These are phyloP conservation scores for Spongia lamella DNA, from an alignment of 37 sponge, comb jelly and placozoan species.

Conservation along the genomic window DNA sequence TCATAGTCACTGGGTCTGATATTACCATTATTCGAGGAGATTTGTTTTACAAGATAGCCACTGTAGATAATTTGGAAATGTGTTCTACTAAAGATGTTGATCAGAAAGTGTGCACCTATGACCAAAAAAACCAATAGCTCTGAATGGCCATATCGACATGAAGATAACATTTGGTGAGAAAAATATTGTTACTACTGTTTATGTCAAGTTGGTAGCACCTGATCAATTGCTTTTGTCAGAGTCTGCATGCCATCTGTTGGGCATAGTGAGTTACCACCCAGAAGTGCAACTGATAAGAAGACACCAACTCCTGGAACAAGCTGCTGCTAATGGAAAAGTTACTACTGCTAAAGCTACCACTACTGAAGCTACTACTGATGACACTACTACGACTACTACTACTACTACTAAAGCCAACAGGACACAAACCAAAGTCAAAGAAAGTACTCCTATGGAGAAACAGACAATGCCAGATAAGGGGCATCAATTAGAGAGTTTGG, in stretches of 20 bases:
- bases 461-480: too few species aligned
- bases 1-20: constrained; percentile 20
- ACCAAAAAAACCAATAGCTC: not conserved
- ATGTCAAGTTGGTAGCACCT: constrained; percentile 27
- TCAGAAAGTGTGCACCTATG: not conserved
- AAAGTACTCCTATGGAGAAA: too few species aligned
- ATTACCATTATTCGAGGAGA: constrained; percentile 6
- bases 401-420: too few species aligned
- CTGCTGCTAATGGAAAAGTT: too few species aligned
- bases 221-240: constrained; percentile 30
- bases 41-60: constrained; percentile 7
- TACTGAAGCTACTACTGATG: too few species aligned
- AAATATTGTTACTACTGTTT: constrained; percentile 3
- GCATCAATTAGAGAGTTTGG: too few species aligned
- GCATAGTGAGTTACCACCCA: constrained; percentile 15
- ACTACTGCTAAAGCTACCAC: too few species aligned
- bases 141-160: constrained; percentile 13
- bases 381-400: too few species aligned
- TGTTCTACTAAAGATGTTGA: not conserved
- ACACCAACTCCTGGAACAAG: too few species aligned
- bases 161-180: not conserved
- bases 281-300: constrained; percentile 7
- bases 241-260: constrained; percentile 20
- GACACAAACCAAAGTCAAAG: too few species aligned
- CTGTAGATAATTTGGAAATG: not conserved